Base-by-base conservation (phyloP, 2,113 vertebrate species). In the Centropus unirufus region DNA sequence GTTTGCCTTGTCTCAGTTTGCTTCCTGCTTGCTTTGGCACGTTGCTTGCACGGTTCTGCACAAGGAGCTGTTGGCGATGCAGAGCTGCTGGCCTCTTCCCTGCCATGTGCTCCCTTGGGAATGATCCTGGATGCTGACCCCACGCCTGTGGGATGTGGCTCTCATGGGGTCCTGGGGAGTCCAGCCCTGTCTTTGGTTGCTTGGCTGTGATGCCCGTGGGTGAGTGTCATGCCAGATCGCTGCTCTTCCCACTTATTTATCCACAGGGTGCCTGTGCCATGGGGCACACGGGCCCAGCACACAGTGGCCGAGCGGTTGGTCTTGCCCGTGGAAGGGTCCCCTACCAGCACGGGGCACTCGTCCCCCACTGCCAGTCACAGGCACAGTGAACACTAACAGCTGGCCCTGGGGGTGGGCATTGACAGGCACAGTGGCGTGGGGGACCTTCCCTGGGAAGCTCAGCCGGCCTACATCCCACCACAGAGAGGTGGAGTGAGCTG, bases 171-270 rank as follows among this genome's bases (percentile, higher is more conserved):
- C 16, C 27, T 0, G 1, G 3, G 9, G 14, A 0, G 2, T 52
- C 23, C 61, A 32, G 26, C 40, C 39, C 32, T 0, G 0, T 34
- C 30, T 14, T 47, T 16, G 76, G 14, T 8, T 18, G 30, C 77
- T 87, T 12, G 1, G 49, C 57, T 6, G 27, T 66, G 81, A 14
- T 4, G 8, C 42, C 85, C 3, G 0, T 0, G 9, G 64, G 55
- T 6, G 30, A 14, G 46, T 3, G 2, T 13, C 13, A 75, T 12
- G 8, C 73, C 52, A 9, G 22, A 39, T 8, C 2, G 4, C 21
- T 27, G 68, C 40, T 69, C 30, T 79, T 40, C 66, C 39, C 18
- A 6, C 90, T 97, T 96, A 96, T 96, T 95, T 12, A 94, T 95
- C 42, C 8, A 47, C 81, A 29, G 26, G 66, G 39, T 83, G 22